These are phyloP conservation scores for Ectemnius continuus DNA, from an alignment of 2,888 invertebrate genomes.

Conservation along the genomic window DNA sequence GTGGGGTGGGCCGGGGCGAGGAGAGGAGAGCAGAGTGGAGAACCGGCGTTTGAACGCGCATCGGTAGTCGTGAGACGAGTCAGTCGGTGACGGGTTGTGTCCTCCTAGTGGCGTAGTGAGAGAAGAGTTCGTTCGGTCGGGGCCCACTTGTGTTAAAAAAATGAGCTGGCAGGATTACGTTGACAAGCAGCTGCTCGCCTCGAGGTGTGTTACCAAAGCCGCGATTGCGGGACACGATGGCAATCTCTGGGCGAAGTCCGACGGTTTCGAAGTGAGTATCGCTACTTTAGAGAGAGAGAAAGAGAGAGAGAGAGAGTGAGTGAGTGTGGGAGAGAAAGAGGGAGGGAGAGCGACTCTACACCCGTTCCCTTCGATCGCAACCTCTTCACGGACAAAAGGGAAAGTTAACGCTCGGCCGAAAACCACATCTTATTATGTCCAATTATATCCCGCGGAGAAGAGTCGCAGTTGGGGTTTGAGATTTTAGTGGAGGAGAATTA, in stretches of 20 bases:
- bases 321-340: slow-evolving; percentile 8
- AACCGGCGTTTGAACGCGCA: slow-evolving; percentile 87
- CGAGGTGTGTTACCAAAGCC: slow-evolving; percentile 96
- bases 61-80: slow-evolving; percentile 74
- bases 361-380: neutral
- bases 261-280: slow-evolving; percentile 93
- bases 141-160: slow-evolving; percentile 62
- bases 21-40: slow-evolving; percentile 23
- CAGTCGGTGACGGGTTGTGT: slow-evolving; percentile 73
- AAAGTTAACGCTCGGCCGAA: neutral
- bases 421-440: neutral
- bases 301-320: slow-evolving; percentile 5
- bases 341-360: slow-evolving; percentile 2
- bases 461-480: neutral
- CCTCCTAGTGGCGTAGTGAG: slow-evolving; percentile 67
- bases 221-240: slow-evolving; percentile 97
- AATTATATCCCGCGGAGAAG: neutral
- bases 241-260: slow-evolving; percentile 96
- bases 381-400: slow-evolving; percentile 2
- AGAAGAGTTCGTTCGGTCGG: slow-evolving; percentile 59
- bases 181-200: slow-evolving; percentile 97
- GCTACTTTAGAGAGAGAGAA: too few species aligned
- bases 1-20: slow-evolving; percentile 33
- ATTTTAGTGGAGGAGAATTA: neutral
- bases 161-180: slow-evolving; percentile 99